Conservation (phyloP, 2,113 vertebrate genomes). For the Octodon degus region DNA sequence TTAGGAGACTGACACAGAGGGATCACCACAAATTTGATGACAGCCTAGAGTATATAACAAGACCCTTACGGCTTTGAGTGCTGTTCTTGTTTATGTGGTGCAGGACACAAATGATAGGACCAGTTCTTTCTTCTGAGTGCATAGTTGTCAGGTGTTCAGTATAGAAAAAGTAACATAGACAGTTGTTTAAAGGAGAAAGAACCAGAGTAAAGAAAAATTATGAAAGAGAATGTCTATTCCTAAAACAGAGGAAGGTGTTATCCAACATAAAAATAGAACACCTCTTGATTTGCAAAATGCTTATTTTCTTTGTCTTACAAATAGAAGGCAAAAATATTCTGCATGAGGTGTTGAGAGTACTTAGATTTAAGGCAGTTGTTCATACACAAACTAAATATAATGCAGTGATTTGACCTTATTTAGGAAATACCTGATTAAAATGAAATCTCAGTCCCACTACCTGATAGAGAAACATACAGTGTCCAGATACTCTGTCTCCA, state of each 20-base stretch:
- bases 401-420: not conserved
- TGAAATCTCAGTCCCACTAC: not conserved
- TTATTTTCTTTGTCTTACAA: conserved; percentile 31
- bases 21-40: not conserved
- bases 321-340: not conserved
- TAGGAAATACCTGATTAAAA: not conserved
- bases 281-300: not conserved
- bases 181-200: conserved; percentile 28
- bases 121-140: not conserved
- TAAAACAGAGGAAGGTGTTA: not conserved
- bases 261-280: not conserved
- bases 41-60: not conserved
- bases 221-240: not conserved
- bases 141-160: not conserved
- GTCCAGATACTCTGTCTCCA: too few relatives aligned
- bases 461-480: not conserved
- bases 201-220: not conserved
- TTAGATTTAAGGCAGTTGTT: not conserved
- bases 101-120: not conserved
- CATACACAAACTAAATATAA: not conserved
- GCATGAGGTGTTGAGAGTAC: not conserved
- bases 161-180: not conserved
- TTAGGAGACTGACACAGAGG: not conserved
- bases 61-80: not conserved
- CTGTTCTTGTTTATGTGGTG: not conserved